Evolutionary conservation across 2,888 invertebrate genomes (phyloP).

Genomic region (Harpalus rufipes): DNA sequence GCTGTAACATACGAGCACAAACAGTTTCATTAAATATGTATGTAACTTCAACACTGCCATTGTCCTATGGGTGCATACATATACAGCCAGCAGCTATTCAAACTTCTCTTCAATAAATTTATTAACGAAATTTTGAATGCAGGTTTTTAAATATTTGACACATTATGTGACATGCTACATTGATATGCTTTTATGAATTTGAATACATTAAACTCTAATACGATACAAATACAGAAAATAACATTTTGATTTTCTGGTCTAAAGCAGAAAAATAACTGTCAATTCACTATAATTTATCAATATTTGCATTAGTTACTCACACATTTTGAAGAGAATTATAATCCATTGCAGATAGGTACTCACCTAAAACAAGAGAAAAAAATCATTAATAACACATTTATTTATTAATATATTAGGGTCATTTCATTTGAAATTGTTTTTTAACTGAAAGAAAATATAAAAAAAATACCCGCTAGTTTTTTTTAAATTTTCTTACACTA

Average conservation of each 20-base stretch:
- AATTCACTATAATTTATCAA: no score
- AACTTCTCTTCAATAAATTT: neutral
- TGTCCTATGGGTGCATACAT: neutral
- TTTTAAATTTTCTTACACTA: no score
- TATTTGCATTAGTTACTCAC: no score
- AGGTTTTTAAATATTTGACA: conserved; percentile 11
- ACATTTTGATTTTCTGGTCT: neutral
- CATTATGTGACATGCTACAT: neutral
- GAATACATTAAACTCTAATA: neutral
- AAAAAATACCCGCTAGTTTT: no score
- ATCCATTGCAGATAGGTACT: neutral
- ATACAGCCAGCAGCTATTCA: neutral
- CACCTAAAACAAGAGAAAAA: conserved; percentile 4
- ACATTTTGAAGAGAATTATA: neutral
- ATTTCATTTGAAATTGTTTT: no score
- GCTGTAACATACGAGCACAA: neutral
- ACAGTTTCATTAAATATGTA: neutral
- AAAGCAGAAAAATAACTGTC: no score
- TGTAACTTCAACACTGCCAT: neutral
- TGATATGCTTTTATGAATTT: conserved; percentile 9
- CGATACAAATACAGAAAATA: neutral
- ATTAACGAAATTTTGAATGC: neutral
- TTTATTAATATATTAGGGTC: no score
- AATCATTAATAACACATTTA: neutral
- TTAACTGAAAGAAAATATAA: no score